Base-by-base conservation (phyloP, 2,113 vertebrate genomes). In the Trogon melanurus region DNA sequence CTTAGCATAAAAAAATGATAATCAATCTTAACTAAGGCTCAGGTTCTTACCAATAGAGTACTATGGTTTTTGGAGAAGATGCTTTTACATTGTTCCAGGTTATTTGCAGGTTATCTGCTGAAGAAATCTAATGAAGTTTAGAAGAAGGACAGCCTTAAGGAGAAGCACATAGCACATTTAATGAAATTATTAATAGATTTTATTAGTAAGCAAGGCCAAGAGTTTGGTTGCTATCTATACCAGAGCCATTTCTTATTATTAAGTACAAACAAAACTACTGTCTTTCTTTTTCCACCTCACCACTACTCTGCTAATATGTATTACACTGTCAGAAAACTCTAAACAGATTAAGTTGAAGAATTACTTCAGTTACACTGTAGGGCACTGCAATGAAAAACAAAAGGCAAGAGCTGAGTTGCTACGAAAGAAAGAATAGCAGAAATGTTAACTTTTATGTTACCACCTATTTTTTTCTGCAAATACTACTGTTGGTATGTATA, bases 381-480 rank as follows among this genome's bases (percentile, higher is more conserved):
- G 85, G 74, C 95, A 95, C 88, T 95, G 88, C 96, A 97, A 95
- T 85, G 81, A 94, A 96, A 96, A 93, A 36, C 74, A 85, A 96
- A 91, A 95, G 74, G 71, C 16, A 53, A 88, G 74, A 91, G 53
- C 44, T 17, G 19, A 78, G 34, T 29, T 71, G 60, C 56, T 89
- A 87, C 8, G 54, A 83, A 87, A 76, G 32, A 72, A 74, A 72
- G 23, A 82, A 54, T 21, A 83, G 11, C 2, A 81, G 23, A 92
- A 89, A 81, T 54, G 80, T 2, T 61, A 36, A 17, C n/a, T 79
- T 94, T 74, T 80, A 44, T 72, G 34, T 70, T 73, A 78, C 25
- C 22, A 66, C 12, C 29, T 60, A 30, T 76, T 66, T 92, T 73
- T 88, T 89, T 22, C 58, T 71, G 27, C 89, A 89, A 93, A 82